Evolutionary conservation across 2,113 vertebrate genomes (phyloP).

Genomic region (Cololabis saira): DNA sequence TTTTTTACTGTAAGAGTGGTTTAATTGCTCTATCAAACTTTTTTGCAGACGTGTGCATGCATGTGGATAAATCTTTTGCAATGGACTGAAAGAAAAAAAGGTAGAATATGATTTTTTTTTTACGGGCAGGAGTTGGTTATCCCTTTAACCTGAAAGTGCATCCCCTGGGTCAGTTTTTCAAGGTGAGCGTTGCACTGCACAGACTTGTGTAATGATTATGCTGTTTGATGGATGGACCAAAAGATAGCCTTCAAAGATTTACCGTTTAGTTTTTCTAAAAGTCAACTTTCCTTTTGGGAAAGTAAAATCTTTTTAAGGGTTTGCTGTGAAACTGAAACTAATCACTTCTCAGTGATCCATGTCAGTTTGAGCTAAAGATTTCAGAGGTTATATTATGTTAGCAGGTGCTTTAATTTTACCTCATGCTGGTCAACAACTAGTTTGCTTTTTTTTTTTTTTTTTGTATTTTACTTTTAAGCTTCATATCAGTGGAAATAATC

Average conservation of each 20-base stretch:
- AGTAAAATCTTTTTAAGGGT: neutral
- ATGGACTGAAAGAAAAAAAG: no score
- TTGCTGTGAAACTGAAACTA: neutral
- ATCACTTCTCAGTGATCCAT: neutral
- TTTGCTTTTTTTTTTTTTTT: no score
- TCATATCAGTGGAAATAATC: no score
- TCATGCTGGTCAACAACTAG: neutral
- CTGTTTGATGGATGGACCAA: neutral
- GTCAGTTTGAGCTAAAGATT: constrained; percentile 9
- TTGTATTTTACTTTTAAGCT: no score
- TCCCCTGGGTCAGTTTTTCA: neutral
- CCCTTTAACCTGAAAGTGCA: neutral
- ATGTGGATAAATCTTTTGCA: neutral
- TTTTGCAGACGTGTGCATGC: no score
- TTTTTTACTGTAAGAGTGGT: neutral
- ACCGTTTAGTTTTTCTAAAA: neutral
- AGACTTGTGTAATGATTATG: neutral
- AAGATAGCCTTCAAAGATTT: constrained; percentile 7
- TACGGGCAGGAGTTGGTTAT: neutral
- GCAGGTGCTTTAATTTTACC: neutral
- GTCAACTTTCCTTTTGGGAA: constrained; percentile 8
- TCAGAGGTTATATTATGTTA: neutral
- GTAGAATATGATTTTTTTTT: neutral
- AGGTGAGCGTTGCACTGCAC: neutral
- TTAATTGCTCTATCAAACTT: constrained; percentile 2